phyloP scores from a whole-genome alignment of 2,888 invertebrate species.

The Fragum fragum region DNA sequence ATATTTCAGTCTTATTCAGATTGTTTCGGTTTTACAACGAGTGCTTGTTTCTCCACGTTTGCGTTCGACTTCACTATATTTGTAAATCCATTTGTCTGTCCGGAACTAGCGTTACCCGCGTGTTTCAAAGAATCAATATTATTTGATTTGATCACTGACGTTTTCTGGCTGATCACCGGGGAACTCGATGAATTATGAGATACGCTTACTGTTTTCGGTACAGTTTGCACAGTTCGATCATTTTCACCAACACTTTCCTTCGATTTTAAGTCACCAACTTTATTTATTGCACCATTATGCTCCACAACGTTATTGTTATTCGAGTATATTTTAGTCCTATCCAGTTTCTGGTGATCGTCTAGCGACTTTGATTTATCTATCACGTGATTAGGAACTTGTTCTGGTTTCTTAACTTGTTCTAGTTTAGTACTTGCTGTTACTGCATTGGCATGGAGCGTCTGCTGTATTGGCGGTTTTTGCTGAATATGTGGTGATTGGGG shows the following conservation, averaged over 20 bases:
- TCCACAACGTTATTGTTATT: conserved; percentile 20
- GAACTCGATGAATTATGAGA: background rate
- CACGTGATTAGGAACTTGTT: conserved; percentile 25
- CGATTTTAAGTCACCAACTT: background rate
- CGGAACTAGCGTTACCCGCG: background rate
- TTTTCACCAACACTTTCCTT: background rate
- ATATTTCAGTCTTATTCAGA: background rate
- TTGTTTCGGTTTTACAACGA: conserved; percentile 9
- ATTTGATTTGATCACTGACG: conserved; percentile 13
- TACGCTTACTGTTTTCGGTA: background rate
- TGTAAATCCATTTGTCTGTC: conserved; percentile 18
- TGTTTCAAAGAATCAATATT: conserved; percentile 6
- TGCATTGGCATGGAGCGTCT: background rate
- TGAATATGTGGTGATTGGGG: conserved; percentile 33
- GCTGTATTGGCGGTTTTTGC: background rate
- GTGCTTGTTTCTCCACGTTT: conserved; percentile 8
- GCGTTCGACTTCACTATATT: background rate
- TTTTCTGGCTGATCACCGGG: conserved; percentile 7
- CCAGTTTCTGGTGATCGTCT: conserved; percentile 8
- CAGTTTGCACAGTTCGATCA: background rate
- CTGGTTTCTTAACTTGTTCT: background rate
- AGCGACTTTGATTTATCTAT: conserved; percentile 21
- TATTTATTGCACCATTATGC: conserved; percentile 25
- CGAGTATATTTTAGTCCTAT: background rate
- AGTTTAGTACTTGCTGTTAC: background rate